Evolutionary conservation across 2,113 vertebrate genomes (phyloP), one percentile per base, ranked within the genome.

Genomic region (Ancistrus triradiatus): DNA sequence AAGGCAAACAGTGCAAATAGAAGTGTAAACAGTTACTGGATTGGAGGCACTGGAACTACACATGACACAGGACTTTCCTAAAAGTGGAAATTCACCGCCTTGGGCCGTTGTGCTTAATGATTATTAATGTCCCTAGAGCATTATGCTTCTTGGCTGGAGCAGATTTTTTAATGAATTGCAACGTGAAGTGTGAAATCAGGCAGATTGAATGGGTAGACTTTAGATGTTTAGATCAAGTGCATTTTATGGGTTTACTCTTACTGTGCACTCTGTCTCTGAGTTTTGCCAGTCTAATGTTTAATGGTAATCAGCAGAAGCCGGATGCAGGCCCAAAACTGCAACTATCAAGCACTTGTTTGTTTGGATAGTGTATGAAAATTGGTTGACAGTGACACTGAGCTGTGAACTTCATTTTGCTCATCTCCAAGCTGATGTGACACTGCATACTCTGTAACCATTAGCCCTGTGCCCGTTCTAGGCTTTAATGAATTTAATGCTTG

Each of bases 331-430:
- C 37, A 15, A 42, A 58, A 72, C 53, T 63, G 69, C 65, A 70
- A 66, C 78, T 66, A 74, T 74, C 44, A 68, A 71, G 70, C 67
- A 55, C 63, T 79, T 77, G 70, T 76, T 78, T 78, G 75, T 80
- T 69, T 78, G 63, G 6, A 25, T 75, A 80, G 76, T 80, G 72
- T 76, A 79, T 79, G 64, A 72, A 73, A 70, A 67, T 66, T 73
- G 68, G 80, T 74, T 70, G 55, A 38, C 42, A 37, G 37, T 28
- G 6, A 37, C 42, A 47, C 56, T 71, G 62, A 66, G 64, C 47
- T 50, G 50, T 31, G 37, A 42, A 33, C 25, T 14, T 63, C 35
- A 61, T 76, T 74, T 58, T 72, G 50, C 63, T 48, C 1, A 4
- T 42, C 66, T 64, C 65, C 61, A 65, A 70, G 68, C 68, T 75